Evolutionary conservation across 2,113 vertebrate genomes (phyloP), one percentile per base, ranked within the genome.

Genomic region (Chelonoidis abingdonii): DNA sequence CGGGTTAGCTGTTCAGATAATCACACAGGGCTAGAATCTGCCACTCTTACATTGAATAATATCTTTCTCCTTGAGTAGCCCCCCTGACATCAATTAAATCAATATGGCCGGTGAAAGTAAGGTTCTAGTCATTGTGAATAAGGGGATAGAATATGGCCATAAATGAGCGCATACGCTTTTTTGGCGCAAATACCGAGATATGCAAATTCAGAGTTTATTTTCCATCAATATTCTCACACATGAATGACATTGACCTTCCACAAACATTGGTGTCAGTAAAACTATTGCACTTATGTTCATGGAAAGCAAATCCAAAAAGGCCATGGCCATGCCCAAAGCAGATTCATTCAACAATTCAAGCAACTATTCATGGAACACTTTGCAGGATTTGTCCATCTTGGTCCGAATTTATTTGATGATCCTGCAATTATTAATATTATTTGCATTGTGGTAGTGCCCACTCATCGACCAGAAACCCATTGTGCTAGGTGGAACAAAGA

Each of bases 61-160:
- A 24, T 85, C 22, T 53, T 57, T 27, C 2, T 11, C 29, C 56
- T 5, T 0, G 7, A 72, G 19, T 69, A 38, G n/a, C 78, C 10
- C 38, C 0, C 0, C 14, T 53, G 38, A 17, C 5, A 86, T 2
- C 49, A 72, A 38, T 38, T 38, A n/a, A 72, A 22, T 21, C 65
- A 21, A 72, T 38, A 10, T n/a, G n/a, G 38, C 35, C 9, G 10
- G 9, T 38, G n/a, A 22, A 72, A 72, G 19, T 72, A 72, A 72
- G 19, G 19, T 72, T 22, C 65, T 38, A 35, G 16, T 38, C n/a
- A 38, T 38, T 72, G 65, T 72, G 65, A 41, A 78, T 14, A 47
- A 44, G 41, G 41, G 12, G 41, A 25, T 47, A 78, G 41, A 47
- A 47, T 78, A 11, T 78, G 22, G 22, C 41, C 41, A 44, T 8